Conservation (phyloP, 2,888 invertebrate species). For the Minunthozetes semirufus region DNA sequence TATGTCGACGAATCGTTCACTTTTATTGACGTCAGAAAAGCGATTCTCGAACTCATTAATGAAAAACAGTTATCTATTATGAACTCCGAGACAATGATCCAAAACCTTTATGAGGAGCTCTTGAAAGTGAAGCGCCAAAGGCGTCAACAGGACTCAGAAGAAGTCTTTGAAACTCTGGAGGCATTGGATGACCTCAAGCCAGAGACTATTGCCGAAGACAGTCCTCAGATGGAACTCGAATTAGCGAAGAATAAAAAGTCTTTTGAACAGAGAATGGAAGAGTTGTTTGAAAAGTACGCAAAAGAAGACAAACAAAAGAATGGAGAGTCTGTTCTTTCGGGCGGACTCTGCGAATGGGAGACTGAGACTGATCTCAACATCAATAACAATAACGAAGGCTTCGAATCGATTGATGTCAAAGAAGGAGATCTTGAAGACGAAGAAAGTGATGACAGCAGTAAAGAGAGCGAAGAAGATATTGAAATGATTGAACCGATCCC, state of each 20-base stretch:
- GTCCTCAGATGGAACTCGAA: background rate
- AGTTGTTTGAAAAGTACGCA: background rate
- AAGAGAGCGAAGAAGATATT: background rate
- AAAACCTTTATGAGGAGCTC: background rate
- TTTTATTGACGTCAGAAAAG: constrained; percentile 13
- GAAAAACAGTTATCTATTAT: background rate
- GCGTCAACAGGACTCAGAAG: background rate
- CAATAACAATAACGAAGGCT: background rate
- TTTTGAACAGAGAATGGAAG: background rate
- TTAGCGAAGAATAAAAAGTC: background rate
- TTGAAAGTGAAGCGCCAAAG: background rate
- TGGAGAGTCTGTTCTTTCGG: background rate
- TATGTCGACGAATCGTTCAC: constrained; percentile 24
- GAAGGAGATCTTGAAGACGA: background rate
- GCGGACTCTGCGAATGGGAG: background rate
- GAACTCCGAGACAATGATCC: background rate
- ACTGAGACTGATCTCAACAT: background rate
- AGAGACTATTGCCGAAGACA: background rate
- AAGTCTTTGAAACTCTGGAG: constrained; percentile 1
- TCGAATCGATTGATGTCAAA: constrained; percentile 1
- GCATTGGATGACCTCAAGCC: background rate
- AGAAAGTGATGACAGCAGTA: background rate
- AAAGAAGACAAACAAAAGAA: background rate
- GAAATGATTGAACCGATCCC: no score
- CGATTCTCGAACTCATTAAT: background rate